phyloP scores from a whole-genome alignment of 2,797 vertebrate species.

The Nasua narica region DNA sequence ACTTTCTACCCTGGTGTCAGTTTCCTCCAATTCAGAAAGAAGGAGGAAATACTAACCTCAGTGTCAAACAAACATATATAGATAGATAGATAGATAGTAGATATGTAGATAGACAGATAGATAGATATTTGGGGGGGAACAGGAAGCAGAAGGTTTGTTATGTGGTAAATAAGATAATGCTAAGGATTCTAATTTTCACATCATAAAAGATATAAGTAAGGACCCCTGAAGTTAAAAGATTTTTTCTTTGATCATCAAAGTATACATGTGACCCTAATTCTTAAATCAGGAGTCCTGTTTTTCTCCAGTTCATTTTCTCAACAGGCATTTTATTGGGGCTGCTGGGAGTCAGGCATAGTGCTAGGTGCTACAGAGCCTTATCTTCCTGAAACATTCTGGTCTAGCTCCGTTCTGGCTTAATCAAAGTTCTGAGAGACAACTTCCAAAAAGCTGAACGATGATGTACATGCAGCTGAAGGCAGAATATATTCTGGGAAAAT shows the following conservation, averaged over 20 bases:
- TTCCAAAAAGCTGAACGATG: not conserved
- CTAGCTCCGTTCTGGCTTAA: not conserved
- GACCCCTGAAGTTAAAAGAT: not conserved
- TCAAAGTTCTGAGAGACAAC: slow-evolving; percentile 15
- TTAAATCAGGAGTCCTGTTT: not conserved
- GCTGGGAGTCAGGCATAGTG: not conserved
- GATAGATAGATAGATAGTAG: no score
- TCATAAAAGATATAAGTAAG: not conserved
- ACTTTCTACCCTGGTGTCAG: not conserved
- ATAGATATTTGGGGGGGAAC: not conserved
- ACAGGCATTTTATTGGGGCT: not conserved
- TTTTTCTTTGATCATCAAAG: not conserved
- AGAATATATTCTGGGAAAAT: slow-evolving; percentile 51
- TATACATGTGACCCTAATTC: not conserved
- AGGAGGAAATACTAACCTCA: not conserved
- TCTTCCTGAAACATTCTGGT: not conserved
- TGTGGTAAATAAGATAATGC: not conserved
- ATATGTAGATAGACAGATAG: no score
- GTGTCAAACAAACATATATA: no score
- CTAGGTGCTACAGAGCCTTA: not conserved
- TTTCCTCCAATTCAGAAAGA: not conserved
- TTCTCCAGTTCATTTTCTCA: not conserved
- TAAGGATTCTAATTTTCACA: slow-evolving; percentile 23
- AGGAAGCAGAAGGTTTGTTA: not conserved
- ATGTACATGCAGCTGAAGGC: not conserved